Conservation (phyloP, 2,888 invertebrate species). For the Polyploca ridens region DNA sequence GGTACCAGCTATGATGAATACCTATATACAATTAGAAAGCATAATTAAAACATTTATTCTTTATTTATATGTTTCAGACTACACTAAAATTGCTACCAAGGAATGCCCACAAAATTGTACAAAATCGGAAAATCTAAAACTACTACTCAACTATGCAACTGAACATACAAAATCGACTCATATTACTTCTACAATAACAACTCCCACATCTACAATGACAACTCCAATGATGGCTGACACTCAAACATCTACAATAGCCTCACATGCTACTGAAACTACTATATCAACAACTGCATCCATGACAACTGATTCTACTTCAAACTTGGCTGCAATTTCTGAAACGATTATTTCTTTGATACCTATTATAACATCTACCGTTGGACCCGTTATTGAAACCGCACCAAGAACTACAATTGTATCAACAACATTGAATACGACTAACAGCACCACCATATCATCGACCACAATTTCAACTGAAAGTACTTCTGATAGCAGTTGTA, state of each 20-base stretch:
- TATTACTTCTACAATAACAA: not conserved
- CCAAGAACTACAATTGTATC: not conserved
- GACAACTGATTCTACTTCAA: not conserved
- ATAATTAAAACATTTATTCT: not conserved
- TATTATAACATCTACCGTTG: constrained; percentile 7
- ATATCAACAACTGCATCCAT: not conserved
- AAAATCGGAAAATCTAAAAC: not conserved
- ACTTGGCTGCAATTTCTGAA: not conserved
- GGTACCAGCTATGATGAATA: constrained; percentile 38
- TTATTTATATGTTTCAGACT: constrained; percentile 14
- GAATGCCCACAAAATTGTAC: constrained; percentile 28
- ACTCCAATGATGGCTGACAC: not conserved
- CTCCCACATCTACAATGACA: not conserved
- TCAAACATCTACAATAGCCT: no score
- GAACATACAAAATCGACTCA: not conserved
- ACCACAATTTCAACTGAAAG: not conserved
- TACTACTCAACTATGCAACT: not conserved
- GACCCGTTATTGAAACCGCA: constrained; percentile 10
- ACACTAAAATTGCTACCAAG: constrained; percentile 20
- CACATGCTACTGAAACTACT: no score
- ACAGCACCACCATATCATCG: not conserved
- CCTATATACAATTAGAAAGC: not conserved
- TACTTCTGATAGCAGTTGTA: not conserved
- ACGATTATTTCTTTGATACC: not conserved
- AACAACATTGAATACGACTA: not conserved